Base-by-base conservation (phyloP, 2,113 vertebrate species). In the Odontesthes bonariensis region DNA sequence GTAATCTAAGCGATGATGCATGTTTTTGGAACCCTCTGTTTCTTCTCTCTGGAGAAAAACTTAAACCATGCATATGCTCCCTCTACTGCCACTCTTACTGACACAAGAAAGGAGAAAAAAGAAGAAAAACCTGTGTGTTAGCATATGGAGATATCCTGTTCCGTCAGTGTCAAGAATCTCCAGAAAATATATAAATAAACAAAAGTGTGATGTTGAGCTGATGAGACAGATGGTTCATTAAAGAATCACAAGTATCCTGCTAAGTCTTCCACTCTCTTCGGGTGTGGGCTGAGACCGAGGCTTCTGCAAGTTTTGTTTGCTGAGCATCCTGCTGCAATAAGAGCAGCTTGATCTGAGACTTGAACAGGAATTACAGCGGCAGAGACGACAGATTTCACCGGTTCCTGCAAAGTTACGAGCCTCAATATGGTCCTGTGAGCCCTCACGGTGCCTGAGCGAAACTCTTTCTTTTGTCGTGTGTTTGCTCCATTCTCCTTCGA, bases 211-310 rank as follows among this genome's bases (percentile, higher is more conserved):
- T 87, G 77, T 76, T 87, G 46, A 87, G 75, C 70, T 77, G 86
- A 89, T 73, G 81, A 89, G 83, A 82, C 90, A 92, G 88, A 92
- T 89, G 91, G 90, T 88, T 91, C 90, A 88, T 92, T 90, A 91
- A 85, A 89, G 79, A 89, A 81, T 88, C 84, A 88, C 89, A 87
- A 87, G 80, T 70, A 85, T 86, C 83, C 81, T 22, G 75, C 88
- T 86, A 85, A 89, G 81, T 85, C 74, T 82, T 83, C 69, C 81
- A 80, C 81, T 80, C 68, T 69, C 86, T 79, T 81, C 60, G 57
- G 54, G 65, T 79, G 32, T 63, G 84, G 67, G 53, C 55, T 61
- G 69, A 84, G 57, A 59, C 42, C 6, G 23, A 49, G 55, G 75
- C 63, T 82, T 69, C 69, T 59, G 70, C 6, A 42, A 49, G 63